phyloP scores from a whole-genome alignment of 2,888 invertebrate species.

The Pteria penguin region DNA sequence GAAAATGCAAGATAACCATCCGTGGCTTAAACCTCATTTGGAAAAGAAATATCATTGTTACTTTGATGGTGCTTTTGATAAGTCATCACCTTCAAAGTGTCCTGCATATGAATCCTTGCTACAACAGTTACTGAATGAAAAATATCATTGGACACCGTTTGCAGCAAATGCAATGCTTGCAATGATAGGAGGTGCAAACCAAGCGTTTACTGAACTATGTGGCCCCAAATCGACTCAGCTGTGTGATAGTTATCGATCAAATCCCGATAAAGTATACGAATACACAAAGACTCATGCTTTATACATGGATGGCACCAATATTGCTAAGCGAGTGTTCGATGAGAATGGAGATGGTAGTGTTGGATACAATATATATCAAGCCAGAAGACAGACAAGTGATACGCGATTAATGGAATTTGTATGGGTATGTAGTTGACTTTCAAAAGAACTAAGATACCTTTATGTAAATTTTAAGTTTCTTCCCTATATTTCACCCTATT shows the following conservation, averaged over 20 bases:
- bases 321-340: slow-evolving; percentile 18
- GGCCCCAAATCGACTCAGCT: slow-evolving; percentile 1
- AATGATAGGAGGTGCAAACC: slow-evolving; percentile 24
- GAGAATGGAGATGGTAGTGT: slow-evolving; percentile 41
- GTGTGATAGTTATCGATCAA: slow-evolving; percentile 17
- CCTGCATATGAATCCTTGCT: neutral
- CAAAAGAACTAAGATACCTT: too few relatives aligned
- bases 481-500: too few relatives aligned
- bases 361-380: slow-evolving; percentile 38
- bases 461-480: too few relatives aligned
- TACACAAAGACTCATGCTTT: slow-evolving; percentile 5
- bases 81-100: slow-evolving; percentile 15
- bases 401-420: slow-evolving; percentile 1
- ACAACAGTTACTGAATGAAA: neutral
- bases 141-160: slow-evolving; percentile 30
- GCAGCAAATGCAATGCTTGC: slow-evolving; percentile 26
- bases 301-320: slow-evolving; percentile 9
- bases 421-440: slow-evolving; percentile 13
- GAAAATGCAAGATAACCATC: slow-evolving; percentile 16
- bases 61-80: slow-evolving; percentile 28
- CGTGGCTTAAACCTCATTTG: slow-evolving; percentile 23
- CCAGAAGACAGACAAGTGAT: slow-evolving; percentile 1
- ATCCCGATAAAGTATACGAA: neutral
- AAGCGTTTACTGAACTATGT: slow-evolving; percentile 24
- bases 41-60: slow-evolving; percentile 23